Percentiles rank a stretch among this genome's conserved stretches.
Evolutionary conservation across 2,888 invertebrate species (phyloP).

Genomic region (Apomyelois bistriatella): DNA sequence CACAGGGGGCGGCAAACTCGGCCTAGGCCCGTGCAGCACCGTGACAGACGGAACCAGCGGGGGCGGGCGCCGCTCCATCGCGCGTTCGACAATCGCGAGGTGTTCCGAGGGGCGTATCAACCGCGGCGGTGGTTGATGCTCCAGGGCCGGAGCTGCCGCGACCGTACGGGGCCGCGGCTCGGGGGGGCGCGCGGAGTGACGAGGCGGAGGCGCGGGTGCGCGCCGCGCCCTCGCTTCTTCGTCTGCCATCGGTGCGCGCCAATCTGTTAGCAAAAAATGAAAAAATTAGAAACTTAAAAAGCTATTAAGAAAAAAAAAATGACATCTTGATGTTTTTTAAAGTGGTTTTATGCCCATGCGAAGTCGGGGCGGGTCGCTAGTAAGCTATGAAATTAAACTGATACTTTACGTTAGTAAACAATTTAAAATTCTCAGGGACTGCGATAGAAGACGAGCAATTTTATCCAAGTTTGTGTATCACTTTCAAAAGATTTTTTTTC

Average conservation of each 20-base stretch:
- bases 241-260: constrained; percentile 76
- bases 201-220: constrained; percentile 63
- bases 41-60: constrained; percentile 54
- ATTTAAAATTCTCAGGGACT: no score
- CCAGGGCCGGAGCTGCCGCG: constrained; percentile 18
- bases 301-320: no score
- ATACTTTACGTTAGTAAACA: no score
- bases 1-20: constrained; percentile 43
- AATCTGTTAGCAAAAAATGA: constrained; percentile 52
- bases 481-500: no score
- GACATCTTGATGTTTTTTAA: no score
- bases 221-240: constrained; percentile 69
- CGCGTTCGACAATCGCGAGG: constrained; percentile 54
- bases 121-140: constrained; percentile 47
- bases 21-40: constrained; percentile 50
- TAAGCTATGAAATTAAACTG: no score
- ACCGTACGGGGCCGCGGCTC: constrained; percentile 19
- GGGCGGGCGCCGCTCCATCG: constrained; percentile 51
- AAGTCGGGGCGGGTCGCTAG: no score
- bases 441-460: no score
- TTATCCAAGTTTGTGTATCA: no score
- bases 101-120: constrained; percentile 70
- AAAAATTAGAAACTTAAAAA: no score
- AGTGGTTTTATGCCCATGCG: no score
- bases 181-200: constrained; percentile 48